Evolutionary conservation across 1,140 invertebrate genomes (phyloP), one percentile per base, ranked within the genome.

Genomic region (Nixonia krombeini): DNA sequence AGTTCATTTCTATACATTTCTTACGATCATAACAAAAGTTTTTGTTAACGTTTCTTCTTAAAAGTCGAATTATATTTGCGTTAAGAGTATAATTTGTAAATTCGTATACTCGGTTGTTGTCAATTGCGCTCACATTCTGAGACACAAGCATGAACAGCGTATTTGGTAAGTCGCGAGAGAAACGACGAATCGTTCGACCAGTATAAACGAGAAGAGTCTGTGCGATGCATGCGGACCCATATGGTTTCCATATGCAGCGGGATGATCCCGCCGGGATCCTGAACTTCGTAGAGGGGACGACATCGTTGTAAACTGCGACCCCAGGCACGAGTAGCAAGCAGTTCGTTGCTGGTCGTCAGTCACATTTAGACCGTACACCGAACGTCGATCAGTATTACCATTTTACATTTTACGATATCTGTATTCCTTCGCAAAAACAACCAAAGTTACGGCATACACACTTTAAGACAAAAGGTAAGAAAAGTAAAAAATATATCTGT

Each of bases 321-420:
- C 56, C 64, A 67, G 64, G 18, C 45, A 49, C 9, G 51, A 45
- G 26, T 51, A 61, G 64, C 8, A 4, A 26, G 25, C 25, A 26
- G 25, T 58, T 67, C 51, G 64, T 67, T 51, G 64, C 56, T 53
- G 55, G 56, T 61, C 50, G 45, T 61, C 64, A 67, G 64, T 67
- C 61, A 67, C 64, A 61, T 61, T 59, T 61, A 67, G 56, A 61
- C 56, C 50, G 53, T 49, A 49, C 53, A 49, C 44, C 49, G 57
- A 41, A 58, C 53, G 23, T 15, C n/a, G n/a, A n/a, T 21, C 17
- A 31, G 23, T 47, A 25, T 31, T 45, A 23, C 31, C 31, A 47
- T 37, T 57, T 57, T 40, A 46, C 18, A 10, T 40, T 40, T n/a
- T n/a, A 10, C 17, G 9, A 40, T 9, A 2, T 4, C 37, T 1